These are phyloP conservation scores for Gymnosoma rotundatum DNA, from an alignment of 2,888 invertebrate species.

Conservation along the genomic window DNA sequence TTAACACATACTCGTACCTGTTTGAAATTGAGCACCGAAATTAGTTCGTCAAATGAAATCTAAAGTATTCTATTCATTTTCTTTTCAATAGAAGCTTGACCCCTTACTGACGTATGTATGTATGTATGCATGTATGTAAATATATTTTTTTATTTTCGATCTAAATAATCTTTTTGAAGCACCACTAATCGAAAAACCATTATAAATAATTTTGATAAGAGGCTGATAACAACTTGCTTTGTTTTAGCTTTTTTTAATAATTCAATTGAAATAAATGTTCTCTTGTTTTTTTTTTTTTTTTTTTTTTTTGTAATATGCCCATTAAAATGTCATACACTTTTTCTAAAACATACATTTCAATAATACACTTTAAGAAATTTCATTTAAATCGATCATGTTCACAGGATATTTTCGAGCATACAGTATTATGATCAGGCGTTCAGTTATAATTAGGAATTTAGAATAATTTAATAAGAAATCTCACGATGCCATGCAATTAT, in stretches of 20 bases:
- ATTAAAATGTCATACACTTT: conserved; percentile 20
- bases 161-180: background rate
- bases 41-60: no score
- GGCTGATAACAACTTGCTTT: background rate
- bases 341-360: background rate
- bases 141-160: background rate
- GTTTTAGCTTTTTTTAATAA: background rate
- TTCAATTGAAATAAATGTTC: background rate
- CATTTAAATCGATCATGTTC: background rate
- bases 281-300: no score
- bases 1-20: no score
- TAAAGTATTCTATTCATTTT: background rate
- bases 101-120: background rate
- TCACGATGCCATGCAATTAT: no score
- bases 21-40: no score
- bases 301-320: background rate
- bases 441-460: no score
- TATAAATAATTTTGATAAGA: conserved; percentile 44
- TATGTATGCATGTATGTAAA: background rate
- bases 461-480: no score
- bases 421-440: no score
- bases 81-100: background rate
- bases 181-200: background rate
- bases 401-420: background rate
- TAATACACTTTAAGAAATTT: conserved; percentile 15